phyloP scores from a whole-genome alignment of 2,888 invertebrate genomes.

The Mythimna impura region DNA sequence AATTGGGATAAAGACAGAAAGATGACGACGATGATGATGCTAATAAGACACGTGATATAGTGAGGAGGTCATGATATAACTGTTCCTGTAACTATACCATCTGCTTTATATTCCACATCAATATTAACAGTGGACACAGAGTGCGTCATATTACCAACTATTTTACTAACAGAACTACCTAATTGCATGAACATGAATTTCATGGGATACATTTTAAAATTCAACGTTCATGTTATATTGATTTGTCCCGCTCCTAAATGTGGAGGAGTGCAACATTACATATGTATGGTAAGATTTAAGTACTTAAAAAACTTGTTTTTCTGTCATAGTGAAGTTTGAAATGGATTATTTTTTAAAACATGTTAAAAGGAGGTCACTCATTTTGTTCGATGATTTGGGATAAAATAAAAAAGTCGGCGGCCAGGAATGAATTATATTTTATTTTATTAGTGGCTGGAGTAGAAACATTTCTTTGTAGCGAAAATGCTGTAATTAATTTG shows the following conservation, averaged over 20 bases:
- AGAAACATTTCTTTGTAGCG: too few species aligned
- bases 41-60: constrained; percentile 54
- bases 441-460: too few species aligned
- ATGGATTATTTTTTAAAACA: constrained; percentile 3
- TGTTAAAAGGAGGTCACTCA: background rate
- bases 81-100: constrained; percentile 68
- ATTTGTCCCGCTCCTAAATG: constrained; percentile 59
- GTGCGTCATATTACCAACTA: constrained; percentile 80
- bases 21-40: background rate
- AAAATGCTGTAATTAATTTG: too few species aligned
- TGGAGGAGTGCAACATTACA: constrained; percentile 58
- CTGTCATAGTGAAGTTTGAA: constrained; percentile 11
- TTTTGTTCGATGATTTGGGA: too few species aligned
- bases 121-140: constrained; percentile 83
- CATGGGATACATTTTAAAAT: constrained; percentile 77
- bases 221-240: constrained; percentile 68
- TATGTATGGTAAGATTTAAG: constrained; percentile 42
- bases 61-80: constrained; percentile 65
- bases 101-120: constrained; percentile 88
- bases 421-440: too few species aligned
- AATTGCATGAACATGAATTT: constrained; percentile 74
- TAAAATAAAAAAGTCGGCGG: too few species aligned
- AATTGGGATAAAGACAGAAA: background rate
- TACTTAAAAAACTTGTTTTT: constrained; percentile 49
- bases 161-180: constrained; percentile 79